phyloP scores from a whole-genome alignment of 53 echinoderm and acorn worm genomes.

The Apostichopus leukothele region DNA sequence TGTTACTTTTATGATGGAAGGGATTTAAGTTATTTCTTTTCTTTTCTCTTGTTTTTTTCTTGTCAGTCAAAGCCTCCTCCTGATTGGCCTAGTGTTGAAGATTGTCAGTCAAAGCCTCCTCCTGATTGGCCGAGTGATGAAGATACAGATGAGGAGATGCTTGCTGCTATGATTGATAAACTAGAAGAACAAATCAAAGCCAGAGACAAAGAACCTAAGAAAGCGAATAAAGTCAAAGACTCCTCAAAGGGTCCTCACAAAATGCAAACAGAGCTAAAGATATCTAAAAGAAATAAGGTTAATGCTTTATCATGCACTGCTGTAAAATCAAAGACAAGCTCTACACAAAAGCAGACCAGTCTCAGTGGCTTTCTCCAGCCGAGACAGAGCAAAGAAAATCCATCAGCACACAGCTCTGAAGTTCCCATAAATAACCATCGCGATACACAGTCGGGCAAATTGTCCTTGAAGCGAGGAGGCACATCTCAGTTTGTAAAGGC shows the following conservation, averaged over 20 bases:
- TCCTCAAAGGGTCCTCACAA: not conserved
- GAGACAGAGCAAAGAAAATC: not conserved
- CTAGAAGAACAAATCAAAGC: conserved; percentile 31
- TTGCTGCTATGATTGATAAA: conserved; percentile 44
- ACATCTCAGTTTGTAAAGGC: conserved; percentile 6
- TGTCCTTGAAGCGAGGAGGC: not conserved
- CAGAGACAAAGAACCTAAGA: not conserved
- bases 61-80: not conserved
- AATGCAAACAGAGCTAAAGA: no score
- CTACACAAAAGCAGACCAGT: not conserved
- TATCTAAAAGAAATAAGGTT: not conserved
- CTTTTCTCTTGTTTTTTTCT: not conserved
- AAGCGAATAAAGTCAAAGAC: not conserved
- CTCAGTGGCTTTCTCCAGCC: conserved; percentile 11
- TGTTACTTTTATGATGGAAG: no score
- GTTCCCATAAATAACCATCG: not conserved
- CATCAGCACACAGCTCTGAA: not conserved
- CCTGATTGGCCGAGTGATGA: conserved; percentile 62
- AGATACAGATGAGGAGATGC: conserved; percentile 53
- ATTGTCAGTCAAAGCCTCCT: conserved; percentile 30
- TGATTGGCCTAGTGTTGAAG: not conserved
- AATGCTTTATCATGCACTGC: not conserved
- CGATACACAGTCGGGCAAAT: not conserved
- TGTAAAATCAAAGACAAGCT: not conserved
- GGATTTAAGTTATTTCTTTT: no score